phyloP scores from a whole-genome alignment of 1,140 invertebrate genomes.

The Calephelis nemesis region DNA sequence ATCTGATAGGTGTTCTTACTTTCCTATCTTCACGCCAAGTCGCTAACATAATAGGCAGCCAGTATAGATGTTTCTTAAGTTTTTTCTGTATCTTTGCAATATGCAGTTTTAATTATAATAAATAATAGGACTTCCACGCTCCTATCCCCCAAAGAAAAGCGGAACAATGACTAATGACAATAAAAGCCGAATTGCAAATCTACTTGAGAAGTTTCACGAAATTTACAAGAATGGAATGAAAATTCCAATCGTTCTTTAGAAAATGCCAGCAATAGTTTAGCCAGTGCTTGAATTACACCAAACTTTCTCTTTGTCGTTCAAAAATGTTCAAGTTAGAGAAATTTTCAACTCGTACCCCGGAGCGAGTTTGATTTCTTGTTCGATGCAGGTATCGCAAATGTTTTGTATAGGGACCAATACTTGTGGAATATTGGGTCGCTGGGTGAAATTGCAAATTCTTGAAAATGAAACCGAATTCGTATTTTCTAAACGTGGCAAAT shows the following conservation, averaged over 20 bases:
- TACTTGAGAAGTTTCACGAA: background rate
- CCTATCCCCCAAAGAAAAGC: too few species aligned
- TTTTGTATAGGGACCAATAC: background rate
- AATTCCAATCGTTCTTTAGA: background rate
- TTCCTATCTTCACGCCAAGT: too few species aligned
- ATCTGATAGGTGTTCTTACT: too few species aligned
- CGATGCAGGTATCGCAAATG: background rate
- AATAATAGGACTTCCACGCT: too few species aligned
- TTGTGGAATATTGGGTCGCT: background rate
- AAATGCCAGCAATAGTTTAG: conserved; percentile 1
- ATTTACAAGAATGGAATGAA: conserved; percentile 4
- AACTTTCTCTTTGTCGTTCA: conserved; percentile 12
- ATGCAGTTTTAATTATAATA: too few species aligned
- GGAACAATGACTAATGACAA: too few species aligned
- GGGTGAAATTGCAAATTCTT: conserved; percentile 1
- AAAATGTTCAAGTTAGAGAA: background rate
- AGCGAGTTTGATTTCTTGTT: conserved; percentile 2
- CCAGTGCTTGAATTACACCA: background rate
- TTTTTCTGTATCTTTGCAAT: too few species aligned
- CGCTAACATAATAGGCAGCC: too few species aligned
- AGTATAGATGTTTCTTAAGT: too few species aligned
- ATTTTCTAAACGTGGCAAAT: background rate
- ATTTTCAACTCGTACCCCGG: background rate
- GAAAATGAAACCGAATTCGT: background rate
- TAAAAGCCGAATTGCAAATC: background rate